Evolutionary conservation across 2,888 invertebrate genomes (phyloP).

Genomic region (Helobdella robusta): DNA sequence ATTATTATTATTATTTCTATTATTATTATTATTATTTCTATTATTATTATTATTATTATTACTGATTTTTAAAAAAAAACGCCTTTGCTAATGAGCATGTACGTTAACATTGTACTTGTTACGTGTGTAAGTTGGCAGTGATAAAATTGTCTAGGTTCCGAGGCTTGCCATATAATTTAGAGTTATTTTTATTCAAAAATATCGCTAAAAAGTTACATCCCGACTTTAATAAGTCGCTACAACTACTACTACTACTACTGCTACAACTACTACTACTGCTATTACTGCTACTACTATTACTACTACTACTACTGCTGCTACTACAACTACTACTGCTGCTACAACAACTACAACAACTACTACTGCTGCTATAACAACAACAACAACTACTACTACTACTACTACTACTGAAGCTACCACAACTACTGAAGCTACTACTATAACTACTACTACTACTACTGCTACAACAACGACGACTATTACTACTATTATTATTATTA

Average conservation of each 20-base stretch:
- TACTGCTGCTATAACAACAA: not conserved
- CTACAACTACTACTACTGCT: not conserved
- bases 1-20: too few relatives aligned
- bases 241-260: slow-evolving; percentile 4
- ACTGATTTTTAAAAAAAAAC: too few relatives aligned
- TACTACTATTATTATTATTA: slow-evolving; percentile 1
- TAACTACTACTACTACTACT: not conserved
- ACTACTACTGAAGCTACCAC: not conserved
- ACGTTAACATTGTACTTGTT: too few relatives aligned
- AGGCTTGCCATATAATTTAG: too few relatives aligned
- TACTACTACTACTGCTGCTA: slow-evolving; percentile 3
- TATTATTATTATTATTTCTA: too few relatives aligned
- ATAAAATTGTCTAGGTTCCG: too few relatives aligned
- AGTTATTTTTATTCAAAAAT: not conserved
- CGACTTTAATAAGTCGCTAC: not conserved
- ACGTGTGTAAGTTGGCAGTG: too few relatives aligned
- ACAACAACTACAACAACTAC: not conserved
- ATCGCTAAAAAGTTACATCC: not conserved
- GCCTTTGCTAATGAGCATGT: too few relatives aligned
- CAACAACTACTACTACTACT: slow-evolving; percentile 1
- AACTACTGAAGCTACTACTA: not conserved
- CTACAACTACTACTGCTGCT: not conserved
- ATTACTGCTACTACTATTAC: slow-evolving; percentile 1
- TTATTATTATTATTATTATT: too few relatives aligned
- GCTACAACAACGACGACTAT: not conserved